A percentile compares a stretch with the other conserved stretches of the same genome.
phyloP scores from a whole-genome alignment of 2,888 invertebrate species.

The Cepaea hortensis region DNA sequence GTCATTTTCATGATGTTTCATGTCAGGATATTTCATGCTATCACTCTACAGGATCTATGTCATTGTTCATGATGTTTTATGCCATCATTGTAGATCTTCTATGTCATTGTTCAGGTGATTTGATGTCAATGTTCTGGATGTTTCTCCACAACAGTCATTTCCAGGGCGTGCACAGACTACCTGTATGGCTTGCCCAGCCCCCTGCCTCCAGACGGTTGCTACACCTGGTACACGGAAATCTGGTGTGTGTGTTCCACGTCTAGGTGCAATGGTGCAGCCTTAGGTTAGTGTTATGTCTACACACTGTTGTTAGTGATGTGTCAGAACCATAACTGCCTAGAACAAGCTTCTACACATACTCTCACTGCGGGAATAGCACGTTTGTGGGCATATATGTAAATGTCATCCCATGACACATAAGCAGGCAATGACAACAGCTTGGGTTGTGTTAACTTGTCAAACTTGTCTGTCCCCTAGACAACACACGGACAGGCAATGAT shows the following conservation, averaged over 20 bases:
- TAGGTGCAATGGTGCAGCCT: conserved; percentile 39
- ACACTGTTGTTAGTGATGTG: neutral
- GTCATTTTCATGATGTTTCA: too few species aligned
- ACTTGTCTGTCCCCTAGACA: too few species aligned
- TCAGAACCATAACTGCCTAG: neutral
- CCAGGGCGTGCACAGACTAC: conserved; percentile 38
- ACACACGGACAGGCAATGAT: too few species aligned
- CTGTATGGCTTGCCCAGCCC: conserved; percentile 46
- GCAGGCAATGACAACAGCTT: too few species aligned
- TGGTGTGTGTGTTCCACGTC: conserved; percentile 48
- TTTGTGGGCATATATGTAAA: too few species aligned
- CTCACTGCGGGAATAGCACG: too few species aligned
- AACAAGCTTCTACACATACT: too few species aligned
- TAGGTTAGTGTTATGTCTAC: neutral
- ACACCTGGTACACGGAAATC: conserved; percentile 44
- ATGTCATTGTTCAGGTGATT: neutral
- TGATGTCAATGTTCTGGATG: neutral
- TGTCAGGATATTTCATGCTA: too few species aligned
- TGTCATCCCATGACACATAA: too few species aligned
- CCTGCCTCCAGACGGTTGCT: conserved; percentile 49
- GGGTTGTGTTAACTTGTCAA: too few species aligned
- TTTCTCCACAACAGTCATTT: conserved; percentile 36
- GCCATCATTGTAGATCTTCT: neutral
- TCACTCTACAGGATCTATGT: too few species aligned
- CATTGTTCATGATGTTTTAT: too few species aligned